Percentiles rank a stretch among this genome's conserved stretches.
Evolutionary conservation across 30 jellyfish, hydroid and myxozoan species (phyloP).

Genomic region (Turritopsis dohrnii): DNA sequence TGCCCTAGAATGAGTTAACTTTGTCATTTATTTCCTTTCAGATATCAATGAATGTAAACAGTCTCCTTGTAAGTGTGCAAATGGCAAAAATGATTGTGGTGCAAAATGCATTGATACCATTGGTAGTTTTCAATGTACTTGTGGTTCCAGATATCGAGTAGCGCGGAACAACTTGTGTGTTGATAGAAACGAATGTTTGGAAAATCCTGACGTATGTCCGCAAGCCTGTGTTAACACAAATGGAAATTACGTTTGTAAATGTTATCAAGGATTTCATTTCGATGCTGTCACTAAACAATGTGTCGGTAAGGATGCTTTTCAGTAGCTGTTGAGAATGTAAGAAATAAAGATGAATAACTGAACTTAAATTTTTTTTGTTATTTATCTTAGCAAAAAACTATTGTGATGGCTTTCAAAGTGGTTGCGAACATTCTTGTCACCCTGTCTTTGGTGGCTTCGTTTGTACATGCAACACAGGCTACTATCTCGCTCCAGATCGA

Average conservation of each 20-base stretch:
- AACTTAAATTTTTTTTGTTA: too few species aligned
- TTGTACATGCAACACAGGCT: constrained; percentile 70
- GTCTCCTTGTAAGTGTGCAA: constrained; percentile 63
- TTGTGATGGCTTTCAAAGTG: constrained; percentile 40
- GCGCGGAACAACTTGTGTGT: constrained; percentile 62
- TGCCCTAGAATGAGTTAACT: background rate
- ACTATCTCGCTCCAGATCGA: constrained; percentile 8
- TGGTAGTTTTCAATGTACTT: constrained; percentile 63
- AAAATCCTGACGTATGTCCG: constrained; percentile 55
- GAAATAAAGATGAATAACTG: too few species aligned
- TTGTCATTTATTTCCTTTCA: background rate
- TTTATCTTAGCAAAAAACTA: constrained; percentile 19
- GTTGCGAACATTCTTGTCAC: constrained; percentile 69
- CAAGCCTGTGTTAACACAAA: constrained; percentile 66
- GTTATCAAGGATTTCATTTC: constrained; percentile 71
- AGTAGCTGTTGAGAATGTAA: background rate
- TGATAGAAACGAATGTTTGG: constrained; percentile 79
- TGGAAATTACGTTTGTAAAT: constrained; percentile 57
- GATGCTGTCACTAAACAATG: constrained; percentile 24
- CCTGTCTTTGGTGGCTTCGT: constrained; percentile 72
- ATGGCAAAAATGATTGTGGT: constrained; percentile 39
- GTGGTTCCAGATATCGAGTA: constrained; percentile 55
- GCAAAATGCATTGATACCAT: constrained; percentile 46
- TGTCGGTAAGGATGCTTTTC: constrained; percentile 29
- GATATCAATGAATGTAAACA: constrained; percentile 61